These are phyloP conservation scores for Pteronotus mesoamericanus DNA, from an alignment of 2,797 vertebrate genomes.

Conservation along the genomic window DNA sequence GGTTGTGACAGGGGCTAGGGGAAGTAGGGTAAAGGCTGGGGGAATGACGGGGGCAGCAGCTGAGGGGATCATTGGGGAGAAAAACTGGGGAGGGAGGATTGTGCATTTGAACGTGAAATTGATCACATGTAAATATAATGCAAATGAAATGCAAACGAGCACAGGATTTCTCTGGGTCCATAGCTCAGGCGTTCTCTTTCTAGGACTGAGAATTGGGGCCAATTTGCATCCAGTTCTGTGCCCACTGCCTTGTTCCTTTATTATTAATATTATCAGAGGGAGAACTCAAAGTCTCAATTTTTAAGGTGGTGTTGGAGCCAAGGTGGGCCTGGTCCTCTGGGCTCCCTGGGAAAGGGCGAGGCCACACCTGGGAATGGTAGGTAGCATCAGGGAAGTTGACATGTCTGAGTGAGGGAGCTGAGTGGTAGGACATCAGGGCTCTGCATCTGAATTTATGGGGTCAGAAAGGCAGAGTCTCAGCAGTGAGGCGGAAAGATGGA, in stretches of 20 bases:
- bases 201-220: constrained; percentile 47
- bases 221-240: constrained; percentile 43
- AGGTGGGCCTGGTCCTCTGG: neutral
- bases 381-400: neutral
- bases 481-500: neutral
- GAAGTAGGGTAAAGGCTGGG: neutral
- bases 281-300: constrained; percentile 8
- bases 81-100: constrained; percentile 14
- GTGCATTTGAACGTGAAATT: constrained; percentile 63
- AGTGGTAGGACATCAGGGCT: neutral
- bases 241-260: constrained; percentile 5
- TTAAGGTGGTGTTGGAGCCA: neutral
- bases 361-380: neutral
- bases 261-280: constrained; percentile 24
- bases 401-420: neutral
- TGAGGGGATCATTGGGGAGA: neutral
- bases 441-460: neutral
- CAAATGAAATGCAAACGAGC: constrained; percentile 71
- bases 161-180: constrained; percentile 30
- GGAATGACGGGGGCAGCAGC: neutral
- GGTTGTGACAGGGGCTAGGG: neutral
- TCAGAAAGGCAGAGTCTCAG: neutral
- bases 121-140: constrained; percentile 74
- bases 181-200: constrained; percentile 34
- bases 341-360: neutral